A percentile compares a stretch with the other conserved stretches of the same genome.
These are phyloP conservation scores for Hartigia nigra DNA, from an alignment of 2,888 invertebrate species.

Conservation along the genomic window DNA sequence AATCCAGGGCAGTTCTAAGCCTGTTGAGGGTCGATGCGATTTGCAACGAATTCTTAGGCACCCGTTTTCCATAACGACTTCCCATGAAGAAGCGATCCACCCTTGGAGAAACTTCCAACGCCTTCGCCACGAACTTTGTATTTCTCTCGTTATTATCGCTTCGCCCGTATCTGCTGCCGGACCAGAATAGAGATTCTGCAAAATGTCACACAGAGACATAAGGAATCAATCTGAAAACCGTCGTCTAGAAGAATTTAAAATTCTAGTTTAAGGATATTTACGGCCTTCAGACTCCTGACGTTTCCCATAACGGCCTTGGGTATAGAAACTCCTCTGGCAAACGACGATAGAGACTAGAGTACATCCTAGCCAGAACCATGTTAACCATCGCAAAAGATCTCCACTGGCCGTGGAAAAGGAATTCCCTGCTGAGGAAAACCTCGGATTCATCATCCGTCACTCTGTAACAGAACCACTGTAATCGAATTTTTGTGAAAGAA, in stretches of 20 bases:
- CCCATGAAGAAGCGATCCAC: constrained; percentile 58
- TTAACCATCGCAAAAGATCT: background rate
- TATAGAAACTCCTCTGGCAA: constrained; percentile 47
- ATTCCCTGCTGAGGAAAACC: background rate
- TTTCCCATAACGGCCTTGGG: constrained; percentile 51
- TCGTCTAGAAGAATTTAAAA: background rate
- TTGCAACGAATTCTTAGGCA: constrained; percentile 4
- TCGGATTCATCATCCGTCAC: background rate
- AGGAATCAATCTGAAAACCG: background rate
- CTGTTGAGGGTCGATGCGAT: background rate
- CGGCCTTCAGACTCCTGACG: constrained; percentile 40
- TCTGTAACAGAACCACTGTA: background rate
- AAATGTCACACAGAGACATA: background rate
- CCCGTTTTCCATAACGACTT: constrained; percentile 61
- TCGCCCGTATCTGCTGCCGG: constrained; percentile 53
- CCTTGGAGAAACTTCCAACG: constrained; percentile 45
- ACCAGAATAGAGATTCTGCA: constrained; percentile 34
- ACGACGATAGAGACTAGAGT: constrained; percentile 43
- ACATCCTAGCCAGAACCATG: constrained; percentile 49
- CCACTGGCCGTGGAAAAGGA: background rate
- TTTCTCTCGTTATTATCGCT: constrained; percentile 26
- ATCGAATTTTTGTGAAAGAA: background rate
- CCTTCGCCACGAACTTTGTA: constrained; percentile 28
- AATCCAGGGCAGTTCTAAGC: background rate
- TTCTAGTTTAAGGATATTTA: constrained; percentile 28